Evolutionary conservation across 2,888 invertebrate genomes (phyloP).

Genomic region (Odontomyia ornata): DNA sequence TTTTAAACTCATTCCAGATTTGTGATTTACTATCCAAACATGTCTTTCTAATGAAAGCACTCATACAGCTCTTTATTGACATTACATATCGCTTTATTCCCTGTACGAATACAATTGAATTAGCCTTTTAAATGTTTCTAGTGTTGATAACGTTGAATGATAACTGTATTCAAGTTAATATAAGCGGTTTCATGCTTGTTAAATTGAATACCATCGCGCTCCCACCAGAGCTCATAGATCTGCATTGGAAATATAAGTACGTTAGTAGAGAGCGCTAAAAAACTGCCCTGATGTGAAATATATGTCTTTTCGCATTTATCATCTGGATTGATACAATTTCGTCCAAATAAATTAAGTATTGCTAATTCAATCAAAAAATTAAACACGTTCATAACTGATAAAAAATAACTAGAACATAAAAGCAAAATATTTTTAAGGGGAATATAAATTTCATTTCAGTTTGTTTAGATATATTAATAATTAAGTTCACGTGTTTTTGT

Average conservation of each 20-base stretch:
- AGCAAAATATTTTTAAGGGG: neutral
- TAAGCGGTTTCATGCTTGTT: too few species aligned
- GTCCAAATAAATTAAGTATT: neutral
- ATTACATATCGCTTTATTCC: slow-evolving; percentile 19
- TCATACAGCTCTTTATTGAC: neutral
- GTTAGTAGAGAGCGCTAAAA: too few species aligned
- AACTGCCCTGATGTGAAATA: slow-evolving; percentile 13
- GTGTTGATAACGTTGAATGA: too few species aligned
- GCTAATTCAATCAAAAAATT: neutral
- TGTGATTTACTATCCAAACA: too few species aligned
- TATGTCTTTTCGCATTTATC: neutral
- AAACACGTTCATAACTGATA: slow-evolving; percentile 28
- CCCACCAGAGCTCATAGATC: too few species aligned
- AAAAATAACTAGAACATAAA: neutral
- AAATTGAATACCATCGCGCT: too few species aligned
- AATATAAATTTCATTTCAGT: neutral
- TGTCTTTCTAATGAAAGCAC: too few species aligned
- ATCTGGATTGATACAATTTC: neutral
- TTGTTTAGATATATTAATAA: slow-evolving; percentile 11
- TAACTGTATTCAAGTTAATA: too few species aligned
- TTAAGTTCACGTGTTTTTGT: slow-evolving; percentile 32
- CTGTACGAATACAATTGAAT: neutral
- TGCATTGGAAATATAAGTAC: too few species aligned
- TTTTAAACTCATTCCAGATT: too few species aligned
- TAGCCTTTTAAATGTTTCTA: slow-evolving; percentile 2